Evolutionary conservation across 2,888 invertebrate genomes (phyloP), one percentile per base, ranked within the genome.

Genomic region (Hylaea fasciaria): DNA sequence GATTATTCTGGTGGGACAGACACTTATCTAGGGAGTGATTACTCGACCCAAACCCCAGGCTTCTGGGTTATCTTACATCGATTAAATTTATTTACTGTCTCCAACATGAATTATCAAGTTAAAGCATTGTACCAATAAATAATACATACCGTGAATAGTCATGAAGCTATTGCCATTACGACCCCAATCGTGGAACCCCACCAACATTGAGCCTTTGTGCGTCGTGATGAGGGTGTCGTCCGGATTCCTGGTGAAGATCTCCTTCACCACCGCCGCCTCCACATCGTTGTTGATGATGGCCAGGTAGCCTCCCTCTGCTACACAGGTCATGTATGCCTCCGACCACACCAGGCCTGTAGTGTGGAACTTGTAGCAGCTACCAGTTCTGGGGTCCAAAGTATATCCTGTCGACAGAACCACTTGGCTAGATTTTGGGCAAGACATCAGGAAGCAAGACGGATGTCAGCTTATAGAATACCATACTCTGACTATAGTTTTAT

Each of bases 361-460:
- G 64, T 86, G 85, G 64, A 85, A 82, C 65, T 86, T 86, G 68
- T 86, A 86, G 52, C 86, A 86, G 35, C 70, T 80, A 11, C 52
- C 52, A 16, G 85, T 85, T 11, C 76, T 62, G 0, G 37, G 1
- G 10, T 83, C 78, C 0, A 74, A 35, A 0, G 1, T 49, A 60
- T 86, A 86, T 28, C 62, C 86, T 86, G 69, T 2, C 17, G 16
- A n/a, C 37, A 12, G 7, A 39, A 7, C 8, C n/a, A 12, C 17
- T 8, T 22, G 5, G 22, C 5, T 22, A 22, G 22, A 22, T 22
- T 22, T 22, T 2, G 22, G 22, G 22, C 2, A 22, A 22, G 22
- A 22, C 22, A 22, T 22, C 22, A 22, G 3, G 22, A 22, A 22
- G 5, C 22, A 22, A 5, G 22, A 5, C 22, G 22, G 5, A 22